Conservation (phyloP, 2,113 vertebrate species). For the Planiliza haematocheilus region DNA sequence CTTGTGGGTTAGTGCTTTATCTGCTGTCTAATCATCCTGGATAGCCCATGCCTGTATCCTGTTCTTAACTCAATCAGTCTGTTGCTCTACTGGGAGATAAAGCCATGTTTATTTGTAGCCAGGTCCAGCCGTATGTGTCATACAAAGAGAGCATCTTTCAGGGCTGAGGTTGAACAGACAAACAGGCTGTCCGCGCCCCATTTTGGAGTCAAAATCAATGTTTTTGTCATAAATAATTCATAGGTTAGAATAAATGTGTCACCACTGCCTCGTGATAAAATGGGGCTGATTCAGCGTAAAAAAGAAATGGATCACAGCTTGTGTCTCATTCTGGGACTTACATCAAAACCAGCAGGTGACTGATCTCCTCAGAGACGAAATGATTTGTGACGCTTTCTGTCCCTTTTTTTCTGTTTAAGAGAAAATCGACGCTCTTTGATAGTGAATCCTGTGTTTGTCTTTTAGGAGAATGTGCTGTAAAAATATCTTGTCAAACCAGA, state of each 20-base stretch:
- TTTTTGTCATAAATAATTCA: slow-evolving; percentile 68
- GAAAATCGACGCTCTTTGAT: not conserved
- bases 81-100: slow-evolving; percentile 34
- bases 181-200: slow-evolving; percentile 5
- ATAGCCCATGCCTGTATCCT: slow-evolving; percentile 43
- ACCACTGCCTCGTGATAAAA: slow-evolving; percentile 24
- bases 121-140: slow-evolving; percentile 39
- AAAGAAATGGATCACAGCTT: slow-evolving; percentile 18
- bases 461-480: not conserved
- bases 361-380: slow-evolving; percentile 15
- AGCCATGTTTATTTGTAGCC: slow-evolving; percentile 32
- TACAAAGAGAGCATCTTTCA: slow-evolving; percentile 15
- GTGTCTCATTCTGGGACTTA: slow-evolving; percentile 19
- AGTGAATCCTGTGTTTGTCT: not conserved
- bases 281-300: slow-evolving; percentile 47
- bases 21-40: slow-evolving; percentile 57
- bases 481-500: not conserved
- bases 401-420: slow-evolving; percentile 16
- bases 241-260: slow-evolving; percentile 12
- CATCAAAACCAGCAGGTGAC: slow-evolving; percentile 8
- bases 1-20: slow-evolving; percentile 45
- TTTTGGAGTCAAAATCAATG: slow-evolving; percentile 57
- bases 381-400: not conserved
- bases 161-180: slow-evolving; percentile 17
- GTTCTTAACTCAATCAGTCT: slow-evolving; percentile 59